These are phyloP conservation scores for Alectoris magna DNA, from an alignment of 2,797 vertebrate species.

Conservation along the genomic window DNA sequence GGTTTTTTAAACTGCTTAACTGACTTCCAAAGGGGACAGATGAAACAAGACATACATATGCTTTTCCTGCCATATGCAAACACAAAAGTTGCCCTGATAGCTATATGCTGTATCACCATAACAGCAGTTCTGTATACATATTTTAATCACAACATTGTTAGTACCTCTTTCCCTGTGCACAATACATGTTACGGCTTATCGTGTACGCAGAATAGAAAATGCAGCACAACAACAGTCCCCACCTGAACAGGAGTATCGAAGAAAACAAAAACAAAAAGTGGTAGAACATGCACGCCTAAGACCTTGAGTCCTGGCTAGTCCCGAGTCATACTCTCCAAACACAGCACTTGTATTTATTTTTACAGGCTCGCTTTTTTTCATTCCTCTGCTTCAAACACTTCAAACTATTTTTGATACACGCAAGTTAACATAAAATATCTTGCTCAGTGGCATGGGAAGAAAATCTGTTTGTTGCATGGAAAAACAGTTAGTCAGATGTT, in stretches of 20 bases:
- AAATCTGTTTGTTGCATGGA: neutral
- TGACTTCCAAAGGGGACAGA: neutral
- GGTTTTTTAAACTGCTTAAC: neutral
- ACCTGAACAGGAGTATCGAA: neutral
- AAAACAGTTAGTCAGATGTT: constrained; percentile 7
- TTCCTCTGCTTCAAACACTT: neutral
- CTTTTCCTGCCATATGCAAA: neutral
- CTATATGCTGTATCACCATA: neutral
- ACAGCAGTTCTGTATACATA: neutral
- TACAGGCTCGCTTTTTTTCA: neutral
- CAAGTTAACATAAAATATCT: neutral
- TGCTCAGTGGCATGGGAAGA: neutral
- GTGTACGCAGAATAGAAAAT: neutral
- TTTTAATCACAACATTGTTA: neutral
- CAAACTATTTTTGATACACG: neutral
- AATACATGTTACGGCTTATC: neutral
- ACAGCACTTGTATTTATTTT: neutral
- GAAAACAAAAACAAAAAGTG: neutral
- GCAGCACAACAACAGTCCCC: neutral
- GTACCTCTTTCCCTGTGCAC: neutral
- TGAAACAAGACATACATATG: neutral
- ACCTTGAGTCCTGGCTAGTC: neutral
- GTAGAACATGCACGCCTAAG: neutral
- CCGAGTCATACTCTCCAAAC: neutral
- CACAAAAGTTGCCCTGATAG: neutral